Conservation (phyloP, 2,797 vertebrate species). For the Mormyrus proboscirostris region DNA sequence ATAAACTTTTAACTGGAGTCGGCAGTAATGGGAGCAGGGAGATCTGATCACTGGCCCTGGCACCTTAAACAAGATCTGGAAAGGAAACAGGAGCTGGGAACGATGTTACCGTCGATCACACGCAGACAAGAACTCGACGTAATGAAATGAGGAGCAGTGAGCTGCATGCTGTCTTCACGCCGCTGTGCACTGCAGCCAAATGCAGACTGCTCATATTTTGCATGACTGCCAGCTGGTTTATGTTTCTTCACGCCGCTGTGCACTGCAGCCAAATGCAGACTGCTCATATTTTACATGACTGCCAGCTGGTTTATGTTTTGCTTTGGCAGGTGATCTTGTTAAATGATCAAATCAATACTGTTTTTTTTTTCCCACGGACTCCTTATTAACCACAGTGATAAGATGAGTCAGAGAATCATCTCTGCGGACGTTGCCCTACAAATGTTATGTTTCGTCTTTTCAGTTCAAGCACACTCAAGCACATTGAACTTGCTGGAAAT, state of each 20-base stretch:
- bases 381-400: background rate
- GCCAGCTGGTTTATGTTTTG: background rate
- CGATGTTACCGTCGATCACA: background rate
- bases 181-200: background rate
- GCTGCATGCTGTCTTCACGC: background rate
- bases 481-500: background rate
- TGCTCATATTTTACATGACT: background rate
- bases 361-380: background rate
- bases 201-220: background rate
- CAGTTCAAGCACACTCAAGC: background rate
- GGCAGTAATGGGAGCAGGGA: background rate
- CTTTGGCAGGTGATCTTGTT: background rate
- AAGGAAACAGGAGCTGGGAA: background rate
- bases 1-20: background rate
- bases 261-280: background rate
- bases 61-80: background rate
- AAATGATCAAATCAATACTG: background rate
- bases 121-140: background rate
- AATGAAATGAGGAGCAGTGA: background rate
- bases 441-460: background rate
- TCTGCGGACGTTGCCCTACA: background rate
- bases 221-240: background rate
- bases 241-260: background rate
- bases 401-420: background rate
- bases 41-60: background rate